Base-by-base conservation (phyloP, 2,113 vertebrate species). In the Bufo bufo region DNA sequence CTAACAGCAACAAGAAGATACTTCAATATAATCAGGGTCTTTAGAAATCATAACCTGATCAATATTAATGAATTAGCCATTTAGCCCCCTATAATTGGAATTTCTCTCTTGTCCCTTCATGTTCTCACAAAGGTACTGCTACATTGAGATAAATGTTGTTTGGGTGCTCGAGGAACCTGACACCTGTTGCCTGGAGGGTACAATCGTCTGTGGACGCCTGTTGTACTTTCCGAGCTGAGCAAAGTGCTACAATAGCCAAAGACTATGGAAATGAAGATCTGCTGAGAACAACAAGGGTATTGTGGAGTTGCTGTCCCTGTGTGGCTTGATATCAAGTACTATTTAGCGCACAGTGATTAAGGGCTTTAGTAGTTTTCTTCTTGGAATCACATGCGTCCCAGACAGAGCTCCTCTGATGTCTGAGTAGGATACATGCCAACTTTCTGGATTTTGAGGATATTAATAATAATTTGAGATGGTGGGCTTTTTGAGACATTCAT, bases 351-450 rank as follows among this genome's bases (percentile, higher is more conserved):
- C 56, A 84, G 90, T 92, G 92, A 92, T 85, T 93, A 85, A 92
- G 89, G 91, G 78, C 89, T 85, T 2, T 92, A 93, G 91, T 82
- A 90, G 90, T 88, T 91, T 93, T 91, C 87, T 89, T 90, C 52
- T 0, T 84, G 87, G 91, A 94, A 92, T 93, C 93, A 93, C 94
- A 93, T 91, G 82, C 92, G 93, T 94, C 93, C 94, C 92, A 93
- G 89, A 89, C 2, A 33, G 1, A 13, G 3, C 63, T 90, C 90
- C 92, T 94, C 93, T 93, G 94, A 94, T 91, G 91, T 94, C 74
- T 91, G 84, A 90, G 63, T 11, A 3, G 20, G 13, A 90, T 86
- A 86, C 75, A 47, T 74, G 91, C 89, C 91, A 90, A 91, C 80
- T 71, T 87, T 85, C 50, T 85, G 91, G 90, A 87, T 52, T 89